These are phyloP conservation scores for Leptoclinus maculatus DNA, from an alignment of 2,797 vertebrate genomes.

Conservation along the genomic window DNA sequence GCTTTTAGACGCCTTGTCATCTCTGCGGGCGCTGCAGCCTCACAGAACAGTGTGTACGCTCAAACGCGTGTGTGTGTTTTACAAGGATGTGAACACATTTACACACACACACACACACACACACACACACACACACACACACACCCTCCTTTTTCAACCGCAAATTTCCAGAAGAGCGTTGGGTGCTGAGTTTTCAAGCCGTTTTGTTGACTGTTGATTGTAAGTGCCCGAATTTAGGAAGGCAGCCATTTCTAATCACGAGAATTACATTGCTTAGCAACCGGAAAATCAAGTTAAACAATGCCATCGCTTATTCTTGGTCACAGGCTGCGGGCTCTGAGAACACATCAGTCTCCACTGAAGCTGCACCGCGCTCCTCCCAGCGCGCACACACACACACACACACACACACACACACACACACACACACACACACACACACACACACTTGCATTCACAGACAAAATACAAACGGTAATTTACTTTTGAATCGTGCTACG, in stretches of 20 bases:
- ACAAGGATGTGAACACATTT: slow-evolving; percentile 44
- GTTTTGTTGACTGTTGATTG: slow-evolving; percentile 85
- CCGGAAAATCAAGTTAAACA: slow-evolving; percentile 88
- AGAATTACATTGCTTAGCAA: slow-evolving; percentile 88
- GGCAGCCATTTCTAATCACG: slow-evolving; percentile 86
- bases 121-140: not conserved
- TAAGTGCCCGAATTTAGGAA: slow-evolving; percentile 85
- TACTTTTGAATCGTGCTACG: slow-evolving; percentile 72
- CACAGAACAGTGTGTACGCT: slow-evolving; percentile 23
- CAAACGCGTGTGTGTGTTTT: slow-evolving; percentile 6
- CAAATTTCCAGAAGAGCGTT: slow-evolving; percentile 69
- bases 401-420: slow-evolving; percentile 44
- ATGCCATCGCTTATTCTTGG: slow-evolving; percentile 80
- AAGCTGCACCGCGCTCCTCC: slow-evolving; percentile 75
- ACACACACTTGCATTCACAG: slow-evolving; percentile 51
- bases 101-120: not conserved
- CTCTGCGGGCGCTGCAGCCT: slow-evolving; percentile 35
- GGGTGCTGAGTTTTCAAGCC: slow-evolving; percentile 77
- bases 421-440: slow-evolving; percentile 37
- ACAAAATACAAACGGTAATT: slow-evolving; percentile 73
- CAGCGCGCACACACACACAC: slow-evolving; percentile 41
- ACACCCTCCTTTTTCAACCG: slow-evolving; percentile 41
- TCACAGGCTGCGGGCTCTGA: slow-evolving; percentile 77
- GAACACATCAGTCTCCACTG: slow-evolving; percentile 78
- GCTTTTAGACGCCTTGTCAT: slow-evolving; percentile 63